These are phyloP conservation scores for Dendrophyllia cribrosa DNA, from an alignment of 64 coral and sea anemone genomes.

Conservation along the genomic window DNA sequence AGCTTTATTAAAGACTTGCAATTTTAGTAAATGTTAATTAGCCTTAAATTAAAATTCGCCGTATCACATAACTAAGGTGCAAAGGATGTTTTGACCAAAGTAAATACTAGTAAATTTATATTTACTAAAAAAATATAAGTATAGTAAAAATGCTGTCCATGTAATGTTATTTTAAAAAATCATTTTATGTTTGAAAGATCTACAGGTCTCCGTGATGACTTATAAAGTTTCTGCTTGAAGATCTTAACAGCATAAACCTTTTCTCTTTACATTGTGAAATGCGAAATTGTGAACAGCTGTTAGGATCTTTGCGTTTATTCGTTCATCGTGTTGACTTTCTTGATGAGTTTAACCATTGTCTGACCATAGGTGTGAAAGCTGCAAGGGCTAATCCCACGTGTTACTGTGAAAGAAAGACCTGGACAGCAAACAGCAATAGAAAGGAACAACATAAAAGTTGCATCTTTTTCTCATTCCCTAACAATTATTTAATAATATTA, in stretches of 20 bases:
- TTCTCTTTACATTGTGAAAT: constrained; percentile 63
- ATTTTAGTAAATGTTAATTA: too few species aligned
- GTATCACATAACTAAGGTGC: too few species aligned
- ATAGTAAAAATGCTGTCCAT: background rate
- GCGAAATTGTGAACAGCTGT: constrained; percentile 40
- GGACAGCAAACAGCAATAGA: constrained; percentile 53
- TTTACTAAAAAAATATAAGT: too few species aligned
- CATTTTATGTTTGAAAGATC: constrained; percentile 18
- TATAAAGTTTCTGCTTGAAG: constrained; percentile 55
- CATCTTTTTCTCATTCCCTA: constrained; percentile 68
- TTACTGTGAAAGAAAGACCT: constrained; percentile 16
- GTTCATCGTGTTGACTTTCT: constrained; percentile 42
- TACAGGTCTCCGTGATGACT: constrained; percentile 30
- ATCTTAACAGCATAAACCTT: constrained; percentile 49
- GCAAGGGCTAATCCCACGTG: constrained; percentile 21
- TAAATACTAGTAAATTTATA: too few species aligned
- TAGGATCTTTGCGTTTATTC: constrained; percentile 45
- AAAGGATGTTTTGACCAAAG: too few species aligned
- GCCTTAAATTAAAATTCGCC: too few species aligned
- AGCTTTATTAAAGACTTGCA: too few species aligned
- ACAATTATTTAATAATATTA: too few species aligned
- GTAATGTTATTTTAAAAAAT: constrained; percentile 4
- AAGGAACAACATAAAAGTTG: constrained; percentile 48
- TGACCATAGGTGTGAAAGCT: constrained; percentile 56
- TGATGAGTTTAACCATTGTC: constrained; percentile 24